Evolutionary conservation across 2,113 vertebrate species (phyloP).

Genomic region (Himantopus leucocephalus): DNA sequence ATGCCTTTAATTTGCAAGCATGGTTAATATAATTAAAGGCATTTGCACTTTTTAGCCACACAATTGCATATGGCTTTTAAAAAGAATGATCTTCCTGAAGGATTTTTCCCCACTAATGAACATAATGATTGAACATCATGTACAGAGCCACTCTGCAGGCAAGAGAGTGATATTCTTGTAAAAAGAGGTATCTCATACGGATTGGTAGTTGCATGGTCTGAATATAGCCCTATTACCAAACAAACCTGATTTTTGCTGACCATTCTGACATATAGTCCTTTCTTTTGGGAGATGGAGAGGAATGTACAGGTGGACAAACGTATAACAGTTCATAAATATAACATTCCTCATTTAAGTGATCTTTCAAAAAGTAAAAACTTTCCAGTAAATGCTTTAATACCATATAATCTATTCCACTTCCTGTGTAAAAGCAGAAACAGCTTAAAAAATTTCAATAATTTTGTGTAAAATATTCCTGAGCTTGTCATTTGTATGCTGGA

Average conservation of each 20-base stretch:
- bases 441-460: conserved; percentile 53
- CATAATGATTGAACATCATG: neutral
- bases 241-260: neutral
- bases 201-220: neutral
- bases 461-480: conserved; percentile 48
- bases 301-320: neutral
- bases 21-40: conserved; percentile 12
- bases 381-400: neutral
- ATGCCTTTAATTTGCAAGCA: conserved; percentile 29
- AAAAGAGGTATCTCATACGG: neutral
- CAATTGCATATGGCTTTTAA: neutral
- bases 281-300: neutral
- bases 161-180: neutral
- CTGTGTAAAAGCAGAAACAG: neutral
- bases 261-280: neutral
- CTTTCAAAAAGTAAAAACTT: neutral
- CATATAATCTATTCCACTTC: neutral
- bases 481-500: conserved; percentile 60
- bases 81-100: neutral
- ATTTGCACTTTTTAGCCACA: conserved; percentile 39
- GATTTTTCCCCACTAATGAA: conserved; percentile 24
- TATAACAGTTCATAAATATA: neutral
- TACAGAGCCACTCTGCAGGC: neutral
- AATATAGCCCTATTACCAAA: neutral
- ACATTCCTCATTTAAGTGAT: neutral